Conservation (phyloP, 2,113 vertebrate species). For the Mastomys natalensis region DNA sequence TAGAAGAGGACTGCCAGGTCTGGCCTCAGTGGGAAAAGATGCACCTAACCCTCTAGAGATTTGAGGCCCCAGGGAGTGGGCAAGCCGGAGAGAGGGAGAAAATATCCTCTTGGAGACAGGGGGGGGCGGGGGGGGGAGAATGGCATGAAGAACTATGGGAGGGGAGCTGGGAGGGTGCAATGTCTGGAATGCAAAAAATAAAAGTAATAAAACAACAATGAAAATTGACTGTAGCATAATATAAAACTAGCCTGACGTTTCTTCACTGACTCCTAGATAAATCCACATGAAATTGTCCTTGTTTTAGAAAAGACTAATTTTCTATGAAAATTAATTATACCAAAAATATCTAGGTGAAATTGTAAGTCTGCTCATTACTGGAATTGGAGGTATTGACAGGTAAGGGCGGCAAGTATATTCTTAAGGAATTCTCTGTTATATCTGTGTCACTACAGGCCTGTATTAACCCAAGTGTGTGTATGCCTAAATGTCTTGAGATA, state of each 20-base stretch:
- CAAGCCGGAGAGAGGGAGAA: no score
- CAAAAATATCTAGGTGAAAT: constrained; percentile 30
- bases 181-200: no score
- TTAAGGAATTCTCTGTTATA: neutral
- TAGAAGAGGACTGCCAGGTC: no score
- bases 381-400: neutral
- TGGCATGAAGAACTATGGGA: no score
- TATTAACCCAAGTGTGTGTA: neutral
- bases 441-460: constrained; percentile 28
- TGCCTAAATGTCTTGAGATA: constrained; percentile 26
- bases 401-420: constrained; percentile 21
- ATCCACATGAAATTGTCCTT: constrained; percentile 38
- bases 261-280: constrained; percentile 12
- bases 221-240: neutral
- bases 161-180: no score
- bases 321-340: constrained; percentile 35
- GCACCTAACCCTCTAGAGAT: no score
- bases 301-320: neutral
- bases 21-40: no score
- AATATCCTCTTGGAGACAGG: no score
- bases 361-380: constrained; percentile 16
- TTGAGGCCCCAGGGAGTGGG: no score
- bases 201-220: no score
- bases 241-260: neutral
- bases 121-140: no score